Base-by-base conservation (phyloP, 2,888 invertebrate genomes). In the Camponotus fellah region DNA sequence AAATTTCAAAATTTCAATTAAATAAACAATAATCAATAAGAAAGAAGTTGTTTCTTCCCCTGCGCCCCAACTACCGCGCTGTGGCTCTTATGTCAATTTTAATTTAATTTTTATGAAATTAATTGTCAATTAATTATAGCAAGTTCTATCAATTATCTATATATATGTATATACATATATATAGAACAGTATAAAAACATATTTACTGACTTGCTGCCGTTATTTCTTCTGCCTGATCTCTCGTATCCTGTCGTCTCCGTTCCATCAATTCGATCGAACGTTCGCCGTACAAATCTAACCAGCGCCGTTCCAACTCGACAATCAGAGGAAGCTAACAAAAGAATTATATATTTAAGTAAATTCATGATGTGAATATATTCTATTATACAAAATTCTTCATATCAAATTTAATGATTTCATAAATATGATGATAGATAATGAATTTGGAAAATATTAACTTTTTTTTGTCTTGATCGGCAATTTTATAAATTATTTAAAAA, bases 221-320 rank as follows among this genome's bases (percentile, higher is more conserved):
- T 89, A 98, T 97, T 95, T 99, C 99, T 93, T 98, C 98, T 79
- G 98, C 98, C 95, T 99, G 99, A 95, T 99, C 99, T 83, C 98
- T 96, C 1, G 99, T 97, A 95, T 99, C 99, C 88, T 98, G 98
- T 65, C 99, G 96, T 53, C 99, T 96, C 60, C 99, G 96, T 94
- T 97, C 97, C 91, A 97, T 96, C 77, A 99, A 95, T 95, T 97
- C 97, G 85, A 96, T 96, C 56, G 98, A 96, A 91, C 97, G 96
- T 82, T 97, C 96, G 0, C 96, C 96, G 93, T 97, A 96, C 87
- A 98, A 94, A 86, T 96, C 96, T 92, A 98, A 94, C 93, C 98
- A 97, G 32, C 97, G 96, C 86, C 97, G 96, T 95, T 99, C 99
- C 93, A 99, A 95, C 84, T 96, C 96, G 87, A 97, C 96, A 92